Percentiles rank a stretch among this genome's conserved stretches.
Evolutionary conservation across 2,113 vertebrate genomes (phyloP).

Genomic region (Stomatorhinus ivindoensis): DNA sequence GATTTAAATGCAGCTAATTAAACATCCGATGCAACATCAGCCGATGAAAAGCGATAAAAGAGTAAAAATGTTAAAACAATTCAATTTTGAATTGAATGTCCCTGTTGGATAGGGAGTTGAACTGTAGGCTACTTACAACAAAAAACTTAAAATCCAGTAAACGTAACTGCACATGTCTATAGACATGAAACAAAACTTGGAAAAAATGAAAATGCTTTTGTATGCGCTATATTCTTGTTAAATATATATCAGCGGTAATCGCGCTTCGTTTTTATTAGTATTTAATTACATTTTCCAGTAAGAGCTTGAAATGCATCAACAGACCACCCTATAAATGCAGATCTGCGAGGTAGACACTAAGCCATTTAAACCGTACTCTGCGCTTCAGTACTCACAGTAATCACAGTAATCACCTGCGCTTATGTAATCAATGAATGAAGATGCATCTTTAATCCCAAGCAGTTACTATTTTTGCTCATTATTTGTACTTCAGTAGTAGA

Average conservation of each 20-base stretch:
- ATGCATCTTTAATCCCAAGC: not conserved
- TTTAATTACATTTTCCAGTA: not conserved
- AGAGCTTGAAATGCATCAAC: not conserved
- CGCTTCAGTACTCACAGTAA: not conserved
- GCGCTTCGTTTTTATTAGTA: not conserved
- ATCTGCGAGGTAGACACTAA: not conserved
- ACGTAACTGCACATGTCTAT: not conserved
- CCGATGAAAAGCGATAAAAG: not conserved
- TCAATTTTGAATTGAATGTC: too few species aligned
- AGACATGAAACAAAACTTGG: not conserved
- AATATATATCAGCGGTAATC: not conserved
- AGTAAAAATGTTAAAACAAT: not conserved
- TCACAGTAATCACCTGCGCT: too few species aligned
- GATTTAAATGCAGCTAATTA: not conserved
- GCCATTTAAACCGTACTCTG: not conserved
- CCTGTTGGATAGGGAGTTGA: too few species aligned
- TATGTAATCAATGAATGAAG: not conserved
- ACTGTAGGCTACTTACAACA: not conserved
- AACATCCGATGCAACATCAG: not conserved
- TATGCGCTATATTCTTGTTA: not conserved
- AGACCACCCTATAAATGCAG: not conserved
- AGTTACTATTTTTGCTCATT: not conserved
- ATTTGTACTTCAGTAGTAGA: not conserved
- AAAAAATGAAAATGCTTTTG: not conserved
- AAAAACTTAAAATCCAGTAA: not conserved